Conservation (phyloP, 1,140 invertebrate genomes). For the Bombus sylvicola region DNA sequence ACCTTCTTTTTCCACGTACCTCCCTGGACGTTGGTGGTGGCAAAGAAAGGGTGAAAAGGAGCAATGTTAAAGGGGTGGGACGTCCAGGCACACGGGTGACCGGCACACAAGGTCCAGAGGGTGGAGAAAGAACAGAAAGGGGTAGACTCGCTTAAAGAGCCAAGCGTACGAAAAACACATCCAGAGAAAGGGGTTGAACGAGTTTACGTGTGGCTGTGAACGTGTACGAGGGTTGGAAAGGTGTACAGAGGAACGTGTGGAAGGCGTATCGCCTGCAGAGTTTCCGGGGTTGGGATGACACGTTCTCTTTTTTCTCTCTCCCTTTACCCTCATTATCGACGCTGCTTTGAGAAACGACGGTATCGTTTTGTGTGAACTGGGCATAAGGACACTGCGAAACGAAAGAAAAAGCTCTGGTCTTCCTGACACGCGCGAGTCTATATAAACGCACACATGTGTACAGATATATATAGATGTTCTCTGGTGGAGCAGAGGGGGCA, state of each 20-base stretch:
- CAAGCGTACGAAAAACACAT: conserved; percentile 41
- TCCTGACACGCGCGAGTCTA: neutral
- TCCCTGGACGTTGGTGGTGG: neutral
- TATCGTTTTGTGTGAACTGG: conserved; percentile 52
- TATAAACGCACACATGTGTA: neutral
- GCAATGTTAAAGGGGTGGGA: neutral
- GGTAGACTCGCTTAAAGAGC: conserved; percentile 36
- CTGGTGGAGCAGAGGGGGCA: neutral
- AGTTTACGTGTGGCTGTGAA: neutral
- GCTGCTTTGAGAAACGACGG: conserved; percentile 52
- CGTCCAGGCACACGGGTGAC: conserved; percentile 27
- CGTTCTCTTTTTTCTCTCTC: conserved; percentile 40
- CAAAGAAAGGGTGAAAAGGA: neutral
- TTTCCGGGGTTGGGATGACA: conserved; percentile 8
- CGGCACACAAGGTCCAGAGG: neutral
- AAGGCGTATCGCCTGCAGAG: conserved; percentile 33
- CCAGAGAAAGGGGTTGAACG: conserved; percentile 16
- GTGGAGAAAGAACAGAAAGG: neutral
- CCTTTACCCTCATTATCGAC: conserved; percentile 56
- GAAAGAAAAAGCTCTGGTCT: conserved; percentile 2
- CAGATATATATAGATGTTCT: neutral
- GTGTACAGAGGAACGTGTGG: neutral
- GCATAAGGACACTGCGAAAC: conserved; percentile 44
- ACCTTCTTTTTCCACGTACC: neutral
- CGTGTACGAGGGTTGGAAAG: neutral